A percentile compares a stretch with the other conserved stretches of the same genome.
These are phyloP conservation scores for Harpalus rubripes DNA, from an alignment of 2,888 invertebrate genomes.

Conservation along the genomic window DNA sequence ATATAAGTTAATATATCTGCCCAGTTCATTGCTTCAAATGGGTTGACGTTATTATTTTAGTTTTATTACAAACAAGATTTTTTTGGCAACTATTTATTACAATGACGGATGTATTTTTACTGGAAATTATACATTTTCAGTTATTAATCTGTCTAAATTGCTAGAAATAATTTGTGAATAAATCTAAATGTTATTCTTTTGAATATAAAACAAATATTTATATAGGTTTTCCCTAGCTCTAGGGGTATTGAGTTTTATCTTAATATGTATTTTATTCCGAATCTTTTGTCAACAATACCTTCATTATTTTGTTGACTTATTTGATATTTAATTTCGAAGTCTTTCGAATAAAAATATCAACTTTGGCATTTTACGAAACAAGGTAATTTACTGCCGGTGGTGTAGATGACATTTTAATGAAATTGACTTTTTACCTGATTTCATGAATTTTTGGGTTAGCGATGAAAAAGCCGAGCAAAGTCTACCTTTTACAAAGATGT, in stretches of 20 bases:
- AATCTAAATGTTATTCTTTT: background rate
- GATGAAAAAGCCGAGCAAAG: background rate
- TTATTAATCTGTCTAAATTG: background rate
- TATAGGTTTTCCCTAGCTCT: too few species aligned
- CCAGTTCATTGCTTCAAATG: too few species aligned
- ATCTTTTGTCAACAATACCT: constrained; percentile 20
- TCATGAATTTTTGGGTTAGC: background rate
- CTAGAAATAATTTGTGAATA: background rate
- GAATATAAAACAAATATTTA: background rate
- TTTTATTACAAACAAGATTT: too few species aligned
- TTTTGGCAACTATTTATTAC: too few species aligned
- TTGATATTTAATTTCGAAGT: constrained; percentile 35
- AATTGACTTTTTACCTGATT: constrained; percentile 12
- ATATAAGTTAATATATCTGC: too few species aligned
- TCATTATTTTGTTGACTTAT: constrained; percentile 35
- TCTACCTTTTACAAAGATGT: background rate
- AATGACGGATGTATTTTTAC: too few species aligned
- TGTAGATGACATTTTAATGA: constrained; percentile 46
- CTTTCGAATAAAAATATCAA: constrained; percentile 37
- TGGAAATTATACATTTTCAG: too few species aligned
- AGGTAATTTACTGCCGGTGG: constrained; percentile 22
- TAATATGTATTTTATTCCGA: background rate
- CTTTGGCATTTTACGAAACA: constrained; percentile 29
- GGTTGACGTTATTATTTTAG: too few species aligned
- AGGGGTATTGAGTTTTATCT: background rate